Evolutionary conservation across 1,140 invertebrate genomes (phyloP), one percentile per base, ranked within the genome.

Genomic region (Coelopa frigida): DNA sequence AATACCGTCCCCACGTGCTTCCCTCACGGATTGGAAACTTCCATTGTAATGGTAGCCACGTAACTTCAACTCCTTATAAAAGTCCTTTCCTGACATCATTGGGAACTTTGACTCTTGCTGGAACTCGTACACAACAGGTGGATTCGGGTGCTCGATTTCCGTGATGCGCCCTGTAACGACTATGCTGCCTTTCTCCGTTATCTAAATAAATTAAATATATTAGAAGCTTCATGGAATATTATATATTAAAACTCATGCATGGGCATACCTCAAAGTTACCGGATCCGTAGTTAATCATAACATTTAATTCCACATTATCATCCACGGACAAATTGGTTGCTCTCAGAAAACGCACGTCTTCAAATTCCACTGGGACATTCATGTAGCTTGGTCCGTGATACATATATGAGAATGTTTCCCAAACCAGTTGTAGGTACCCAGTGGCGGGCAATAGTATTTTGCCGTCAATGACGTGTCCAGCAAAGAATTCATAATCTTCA

Each of bases 61-160:
- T 0, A 96, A 74, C 56, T 83, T 76, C 1, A 98, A 69, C 68
- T 96, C 93, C 61, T 94, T 95, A 67, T 98, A 98, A 41, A 96
- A 79, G 62, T 97, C 93, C 41, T 80, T 81, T 1, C 72, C 73
- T 0, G 74, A 73, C 41, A 82, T 73, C 54, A 53, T 71, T 46
- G 48, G 75, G 66, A 50, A 62, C 1, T 75, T 69, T 3, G 54
- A 64, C 5, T 65, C 49, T 47, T 77, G 70, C 6, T 76, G 53
- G 12, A 62, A 51, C 59, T 75, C 55, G 64, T 70, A 70, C 48
- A 61, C 70, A 45, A 72, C 61, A 0, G 65, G 66, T n/a, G 63
- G 60, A 57, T 75, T 49, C 0, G 74, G 65, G 44, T 78, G 73
- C 15, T 70, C 62, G 3, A 75, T 69, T 11, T 75, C 70, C 40